Evolutionary conservation across 2,797 vertebrate genomes (phyloP).

Genomic region (Coluber constrictor): DNA sequence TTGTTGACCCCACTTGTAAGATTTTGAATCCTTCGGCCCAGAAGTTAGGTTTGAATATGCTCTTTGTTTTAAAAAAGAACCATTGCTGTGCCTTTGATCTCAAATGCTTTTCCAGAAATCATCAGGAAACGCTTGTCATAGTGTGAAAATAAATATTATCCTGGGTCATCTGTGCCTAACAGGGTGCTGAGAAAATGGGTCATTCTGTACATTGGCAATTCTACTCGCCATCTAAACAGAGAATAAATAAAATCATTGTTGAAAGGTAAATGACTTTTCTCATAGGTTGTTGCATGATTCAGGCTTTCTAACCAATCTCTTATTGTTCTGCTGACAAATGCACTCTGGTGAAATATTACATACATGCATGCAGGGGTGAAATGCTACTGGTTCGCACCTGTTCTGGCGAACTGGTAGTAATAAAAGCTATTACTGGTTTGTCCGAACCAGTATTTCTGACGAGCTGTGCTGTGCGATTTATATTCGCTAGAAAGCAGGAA

Average conservation of each 20-base stretch:
- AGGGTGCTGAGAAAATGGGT: neutral
- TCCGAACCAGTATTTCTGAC: no score
- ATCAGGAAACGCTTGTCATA: neutral
- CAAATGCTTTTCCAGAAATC: neutral
- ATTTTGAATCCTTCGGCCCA: neutral
- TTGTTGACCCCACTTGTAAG: neutral
- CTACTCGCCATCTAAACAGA: neutral
- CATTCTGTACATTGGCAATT: neutral
- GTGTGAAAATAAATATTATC: neutral
- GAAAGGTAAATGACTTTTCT: fast-evolving
- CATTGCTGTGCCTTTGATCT: neutral
- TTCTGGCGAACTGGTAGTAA: no score
- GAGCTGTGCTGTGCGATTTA: no score
- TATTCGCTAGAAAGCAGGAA: no score
- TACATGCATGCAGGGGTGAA: neutral
- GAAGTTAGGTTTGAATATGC: neutral
- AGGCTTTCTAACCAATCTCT: fast-evolving
- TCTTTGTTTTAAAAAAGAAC: neutral
- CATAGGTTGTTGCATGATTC: neutral
- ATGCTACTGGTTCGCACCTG: no score
- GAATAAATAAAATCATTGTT: neutral
- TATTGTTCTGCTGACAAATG: neutral
- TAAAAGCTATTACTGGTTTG: no score
- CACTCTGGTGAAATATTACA: neutral
- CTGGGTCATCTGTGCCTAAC: neutral